Evolutionary conservation across 2,797 vertebrate genomes (phyloP).

Genomic region (Margarornis squamiger): DNA sequence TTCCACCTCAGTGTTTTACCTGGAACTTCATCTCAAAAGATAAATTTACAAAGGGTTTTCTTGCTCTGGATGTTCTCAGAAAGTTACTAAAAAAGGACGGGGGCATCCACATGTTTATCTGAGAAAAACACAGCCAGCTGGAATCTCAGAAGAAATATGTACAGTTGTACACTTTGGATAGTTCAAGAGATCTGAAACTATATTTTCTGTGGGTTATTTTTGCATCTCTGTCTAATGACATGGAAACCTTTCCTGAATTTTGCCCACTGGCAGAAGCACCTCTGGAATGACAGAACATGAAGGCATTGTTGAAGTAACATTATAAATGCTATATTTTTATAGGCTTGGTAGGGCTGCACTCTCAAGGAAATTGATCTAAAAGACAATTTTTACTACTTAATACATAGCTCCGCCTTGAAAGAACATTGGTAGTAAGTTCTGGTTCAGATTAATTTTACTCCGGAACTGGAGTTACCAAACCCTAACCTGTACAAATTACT

Average conservation of each 20-base stretch:
- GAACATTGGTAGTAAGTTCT: neutral
- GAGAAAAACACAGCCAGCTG: neutral
- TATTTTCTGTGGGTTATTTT: neutral
- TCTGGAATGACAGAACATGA: neutral
- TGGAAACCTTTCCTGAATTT: neutral
- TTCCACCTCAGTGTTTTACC: neutral
- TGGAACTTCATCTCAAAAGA: neutral
- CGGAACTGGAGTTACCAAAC: neutral
- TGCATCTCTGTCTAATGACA: neutral
- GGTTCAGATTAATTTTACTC: neutral
- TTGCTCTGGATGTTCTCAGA: neutral
- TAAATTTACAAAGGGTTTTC: neutral
- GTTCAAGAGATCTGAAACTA: neutral
- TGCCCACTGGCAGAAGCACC: neutral
- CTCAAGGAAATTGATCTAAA: neutral
- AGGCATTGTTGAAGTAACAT: neutral
- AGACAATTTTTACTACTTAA: neutral
- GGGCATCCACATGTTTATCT: neutral
- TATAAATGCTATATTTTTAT: neutral
- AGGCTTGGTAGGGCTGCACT: rapidly evolving
- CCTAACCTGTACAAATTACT: neutral
- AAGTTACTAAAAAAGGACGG: neutral
- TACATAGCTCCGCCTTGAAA: neutral
- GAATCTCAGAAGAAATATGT: neutral
- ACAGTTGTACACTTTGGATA: rapidly evolving